Conservation (phyloP, 2,113 vertebrate genomes). For the Tyto alba region DNA sequence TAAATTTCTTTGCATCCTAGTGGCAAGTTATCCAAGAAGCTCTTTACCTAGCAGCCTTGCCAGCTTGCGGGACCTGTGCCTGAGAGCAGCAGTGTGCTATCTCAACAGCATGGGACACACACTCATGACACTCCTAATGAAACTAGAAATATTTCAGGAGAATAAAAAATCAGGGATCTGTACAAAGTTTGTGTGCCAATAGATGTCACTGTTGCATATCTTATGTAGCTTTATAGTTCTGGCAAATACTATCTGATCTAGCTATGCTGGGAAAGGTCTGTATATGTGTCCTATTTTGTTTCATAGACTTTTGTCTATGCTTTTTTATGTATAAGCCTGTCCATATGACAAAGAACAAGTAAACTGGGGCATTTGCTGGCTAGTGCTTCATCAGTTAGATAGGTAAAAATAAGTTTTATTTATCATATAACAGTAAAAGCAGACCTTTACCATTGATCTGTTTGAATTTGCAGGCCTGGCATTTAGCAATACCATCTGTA, state of each 20-base stretch:
- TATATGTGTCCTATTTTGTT: not conserved
- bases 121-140: rapidly evolving
- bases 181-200: not conserved
- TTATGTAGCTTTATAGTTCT: not conserved
- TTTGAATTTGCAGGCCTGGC: not conserved
- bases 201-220: constrained; percentile 63
- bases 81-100: rapidly evolving
- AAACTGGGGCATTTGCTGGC: not conserved
- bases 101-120: rapidly evolving
- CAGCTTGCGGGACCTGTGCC: not conserved
- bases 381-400: not conserved
- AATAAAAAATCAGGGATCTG: not conserved
- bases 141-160: not conserved
- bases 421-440: not conserved
- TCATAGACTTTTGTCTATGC: not conserved
- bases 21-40: not conserved
- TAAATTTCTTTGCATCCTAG: not conserved
- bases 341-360: not conserved
- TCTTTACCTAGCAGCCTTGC: not conserved
- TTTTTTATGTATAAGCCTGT: not conserved
- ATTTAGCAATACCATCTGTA: not conserved
- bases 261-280: not conserved
- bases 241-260: not conserved
- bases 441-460: not conserved
- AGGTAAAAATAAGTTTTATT: not conserved